Evolutionary conservation across 2,113 vertebrate species (phyloP), one percentile per base, ranked within the genome.

Genomic region (Daphoenositta chrysoptera): DNA sequence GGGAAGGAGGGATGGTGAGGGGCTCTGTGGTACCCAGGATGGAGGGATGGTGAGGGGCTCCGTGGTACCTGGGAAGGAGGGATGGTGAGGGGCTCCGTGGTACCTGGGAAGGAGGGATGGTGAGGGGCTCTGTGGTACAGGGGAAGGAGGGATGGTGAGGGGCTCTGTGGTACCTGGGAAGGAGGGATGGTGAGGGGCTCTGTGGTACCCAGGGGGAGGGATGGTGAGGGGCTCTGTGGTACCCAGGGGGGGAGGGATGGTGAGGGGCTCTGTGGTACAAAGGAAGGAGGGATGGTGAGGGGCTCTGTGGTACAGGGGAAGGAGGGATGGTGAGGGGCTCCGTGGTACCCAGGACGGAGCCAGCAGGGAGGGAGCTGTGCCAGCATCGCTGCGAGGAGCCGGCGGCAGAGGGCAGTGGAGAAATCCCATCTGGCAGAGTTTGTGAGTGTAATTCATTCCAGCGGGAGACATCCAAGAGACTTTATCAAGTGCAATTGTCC

Each of bases 401-500:
- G 56, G 91, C 93, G 51, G 82, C 89, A 96, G 92, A 96, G 89
- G 93, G 87, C 92, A 91, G 71, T 33, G 83, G 6, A 75, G 81
- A 93, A 93, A 95, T 77, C 88, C 79, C 86, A 24, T 63, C 86
- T 90, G 37, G 16, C 68, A 8, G 68, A 72, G 83, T 23, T 63
- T 56, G 81, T 10, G 60, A 94, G 54, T 3, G 40, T 19, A 65
- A 94, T 91, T 93, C 84, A 23, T 75, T 93, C 89, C 95, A 93
- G 93, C 73, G 26, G 94, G 94, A 81, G 65, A 87, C 87, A 91
- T 94, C 87, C 92, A 68, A 82, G 83, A 81, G 96, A 79, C 93
- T 97, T 97, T 94, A 97, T 97, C 97, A 87, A 88, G 93, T 70
- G 90, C 94, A 70, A 87, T 76, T 57, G 89, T 83, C 85, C 91